Evolutionary conservation across 2,113 vertebrate species (phyloP), one percentile per base, ranked within the genome.

Genomic region (Sapayoa aenigma): DNA sequence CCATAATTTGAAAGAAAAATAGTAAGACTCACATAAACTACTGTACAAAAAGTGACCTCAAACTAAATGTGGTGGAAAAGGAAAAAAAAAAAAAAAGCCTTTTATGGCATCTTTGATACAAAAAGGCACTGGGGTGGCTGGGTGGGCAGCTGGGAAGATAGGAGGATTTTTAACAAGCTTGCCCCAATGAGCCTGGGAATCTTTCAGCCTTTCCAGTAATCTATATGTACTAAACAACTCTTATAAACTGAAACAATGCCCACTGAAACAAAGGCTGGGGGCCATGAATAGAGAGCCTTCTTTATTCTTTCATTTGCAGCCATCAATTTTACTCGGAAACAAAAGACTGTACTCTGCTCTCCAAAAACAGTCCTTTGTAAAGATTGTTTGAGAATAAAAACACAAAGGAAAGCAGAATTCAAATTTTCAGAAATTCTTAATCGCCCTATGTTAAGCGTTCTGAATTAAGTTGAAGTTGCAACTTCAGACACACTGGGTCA

Each of bases 291-390:
- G 92, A 96, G 83, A 84, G 75, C 72, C 87, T 92, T 95, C 92
- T 96, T 95, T 89, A 95, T 91, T 86, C 94, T 93, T 97, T 92
- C 81, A 87, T 82, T 67, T 86, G 66, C 82, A 97, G 88, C 82
- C 97, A 95, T 98, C 93, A 95, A 88, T 96, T 96, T 91, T 94
- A 95, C 93, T 68, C 49, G 24, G 95, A 97, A 95, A 97, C 96
- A 97, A 97, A 97, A 96, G 94, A 96, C 75, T 94, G 71, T 89
- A 90, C 95, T 90, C 72, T 92, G 75, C 91, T 95, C 93, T 95
- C 93, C 86, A 96, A 95, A 97, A 89, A 78, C 96, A 96, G 91
- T 46, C 89, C 88, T 91, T 91, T 95, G 81, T 97, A 95, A 96
- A 96, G 87, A 96, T 83, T 97, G 88, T 88, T 94, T 83, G 49